A percentile compares a stretch with the other conserved stretches of the same genome.
phyloP scores from a whole-genome alignment of 2,797 vertebrate species.

The Phoebastria nigripes region DNA sequence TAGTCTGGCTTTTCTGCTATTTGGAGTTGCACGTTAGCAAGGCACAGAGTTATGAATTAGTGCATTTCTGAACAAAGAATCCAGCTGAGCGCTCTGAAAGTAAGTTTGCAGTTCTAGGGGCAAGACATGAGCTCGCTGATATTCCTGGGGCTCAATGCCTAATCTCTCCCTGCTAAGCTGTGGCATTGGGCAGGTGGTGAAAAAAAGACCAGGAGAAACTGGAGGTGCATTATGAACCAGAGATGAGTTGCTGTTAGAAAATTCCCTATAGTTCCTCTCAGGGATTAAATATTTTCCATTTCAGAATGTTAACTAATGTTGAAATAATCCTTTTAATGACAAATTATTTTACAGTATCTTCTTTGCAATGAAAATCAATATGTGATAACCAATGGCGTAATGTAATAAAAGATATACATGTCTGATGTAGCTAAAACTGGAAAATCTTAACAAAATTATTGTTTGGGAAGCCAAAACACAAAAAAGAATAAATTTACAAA shows the following conservation, averaged over 20 bases:
- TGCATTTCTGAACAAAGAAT: slow-evolving; percentile 17
- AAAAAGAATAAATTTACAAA: not conserved
- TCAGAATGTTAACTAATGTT: not conserved
- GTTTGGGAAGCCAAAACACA: not conserved
- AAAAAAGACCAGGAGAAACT: slow-evolving; percentile 71
- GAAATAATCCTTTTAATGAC: not conserved
- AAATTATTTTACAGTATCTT: not conserved
- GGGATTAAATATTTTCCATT: not conserved
- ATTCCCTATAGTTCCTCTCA: not conserved
- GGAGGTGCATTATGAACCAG: slow-evolving; percentile 79
- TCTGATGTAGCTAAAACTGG: not conserved
- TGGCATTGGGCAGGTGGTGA: slow-evolving; percentile 72
- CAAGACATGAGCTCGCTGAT: slow-evolving; percentile 18
- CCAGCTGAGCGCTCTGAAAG: not conserved
- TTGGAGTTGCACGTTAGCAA: slow-evolving; percentile 4
- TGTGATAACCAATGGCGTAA: not conserved
- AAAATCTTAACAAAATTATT: not conserved
- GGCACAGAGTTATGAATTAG: not conserved
- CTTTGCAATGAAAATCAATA: not conserved
- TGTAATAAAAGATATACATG: not conserved
- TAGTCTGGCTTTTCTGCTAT: not conserved
- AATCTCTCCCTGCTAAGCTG: slow-evolving; percentile 80
- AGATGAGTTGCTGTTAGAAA: slow-evolving; percentile 65
- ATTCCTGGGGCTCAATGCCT: slow-evolving; percentile 26
- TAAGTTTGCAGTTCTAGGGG: slow-evolving; percentile 17